phyloP scores from a whole-genome alignment of 2,113 vertebrate genomes.

The Dinomys branickii region DNA sequence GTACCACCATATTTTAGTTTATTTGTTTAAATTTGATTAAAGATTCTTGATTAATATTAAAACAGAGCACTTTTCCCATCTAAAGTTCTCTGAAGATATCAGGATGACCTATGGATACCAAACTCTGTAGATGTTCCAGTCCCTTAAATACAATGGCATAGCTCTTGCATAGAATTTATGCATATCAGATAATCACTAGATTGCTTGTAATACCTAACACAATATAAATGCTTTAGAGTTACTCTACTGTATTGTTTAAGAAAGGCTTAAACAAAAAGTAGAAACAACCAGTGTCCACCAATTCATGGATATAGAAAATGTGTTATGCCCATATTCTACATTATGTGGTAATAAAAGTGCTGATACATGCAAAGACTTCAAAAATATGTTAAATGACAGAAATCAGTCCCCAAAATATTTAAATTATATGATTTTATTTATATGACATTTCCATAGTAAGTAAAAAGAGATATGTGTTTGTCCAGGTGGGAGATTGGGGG shows the following conservation, averaged over 20 bases:
- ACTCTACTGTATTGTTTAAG: not conserved
- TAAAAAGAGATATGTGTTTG: not conserved
- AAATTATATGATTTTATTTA: not conserved
- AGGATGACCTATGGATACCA: not conserved
- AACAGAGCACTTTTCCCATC: not conserved
- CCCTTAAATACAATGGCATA: not conserved
- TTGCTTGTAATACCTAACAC: not conserved
- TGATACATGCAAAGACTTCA: not conserved
- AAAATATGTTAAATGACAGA: not conserved
- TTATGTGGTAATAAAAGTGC: not conserved
- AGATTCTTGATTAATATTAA: conserved; percentile 21
- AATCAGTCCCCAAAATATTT: not conserved
- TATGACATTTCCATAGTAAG: not conserved
- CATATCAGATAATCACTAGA: not conserved
- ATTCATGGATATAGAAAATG: not conserved
- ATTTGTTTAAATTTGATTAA: not conserved
- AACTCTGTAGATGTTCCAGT: not conserved
- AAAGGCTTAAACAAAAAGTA: not conserved
- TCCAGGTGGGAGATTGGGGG: not conserved
- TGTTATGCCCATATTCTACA: not conserved
- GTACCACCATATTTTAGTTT: not conserved
- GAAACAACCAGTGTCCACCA: not conserved
- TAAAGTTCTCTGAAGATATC: not conserved
- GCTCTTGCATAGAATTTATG: not conserved
- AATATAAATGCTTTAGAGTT: not conserved